Base-by-base conservation (phyloP, 2,888 invertebrate genomes). In the Phymatocera aterrima region DNA sequence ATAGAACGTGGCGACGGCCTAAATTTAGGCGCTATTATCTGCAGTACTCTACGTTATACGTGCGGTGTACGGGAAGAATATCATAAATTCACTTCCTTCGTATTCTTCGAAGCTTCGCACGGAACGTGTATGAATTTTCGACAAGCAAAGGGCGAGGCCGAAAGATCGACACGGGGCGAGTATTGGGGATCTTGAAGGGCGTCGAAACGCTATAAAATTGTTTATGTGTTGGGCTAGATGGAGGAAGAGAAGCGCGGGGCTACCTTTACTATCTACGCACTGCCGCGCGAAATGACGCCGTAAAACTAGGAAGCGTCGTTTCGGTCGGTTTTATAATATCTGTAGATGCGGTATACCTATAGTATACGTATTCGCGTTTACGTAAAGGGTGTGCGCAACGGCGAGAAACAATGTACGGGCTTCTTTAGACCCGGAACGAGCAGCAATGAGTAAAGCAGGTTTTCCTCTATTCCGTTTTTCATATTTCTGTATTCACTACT, bases 191-290 rank as follows among this genome's bases (percentile, higher is more conserved):
- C 70, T 48, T 31, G 48, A 70, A 70, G 70, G 48, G 70, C 51
- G 70, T 48, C 40, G 70, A 48, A 34, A 70, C 48, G 70, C 51
- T 70, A 48, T 70, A 40, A 70, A 70, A 70, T 21, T 68, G 43
- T 46, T 70, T 70, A 70, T 70, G 70, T 51, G 10, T 28, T 28
- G n/a, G n/a, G n/a, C n/a, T n/a, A n/a, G n/a, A n/a, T 10, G 12
- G 12, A 10, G 40, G 12, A 40, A 51, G 51, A 24, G 21, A 37
- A 34, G 61, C 18, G 24, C n/a, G 24, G 70, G 70, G 48, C 48
- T 48, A 40, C 48, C 70, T 70, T 70, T 70, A 70, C 48, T 70
- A 70, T 70, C 70, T 18, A 70, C 70, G 70, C 70, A 70, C 70
- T 51, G 12, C 48, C 8, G 6, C n/a, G 48, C 70, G 46, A 48